Evolutionary conservation across 1,140 invertebrate genomes (phyloP).

Genomic region (Wasmannia auropunctata): DNA sequence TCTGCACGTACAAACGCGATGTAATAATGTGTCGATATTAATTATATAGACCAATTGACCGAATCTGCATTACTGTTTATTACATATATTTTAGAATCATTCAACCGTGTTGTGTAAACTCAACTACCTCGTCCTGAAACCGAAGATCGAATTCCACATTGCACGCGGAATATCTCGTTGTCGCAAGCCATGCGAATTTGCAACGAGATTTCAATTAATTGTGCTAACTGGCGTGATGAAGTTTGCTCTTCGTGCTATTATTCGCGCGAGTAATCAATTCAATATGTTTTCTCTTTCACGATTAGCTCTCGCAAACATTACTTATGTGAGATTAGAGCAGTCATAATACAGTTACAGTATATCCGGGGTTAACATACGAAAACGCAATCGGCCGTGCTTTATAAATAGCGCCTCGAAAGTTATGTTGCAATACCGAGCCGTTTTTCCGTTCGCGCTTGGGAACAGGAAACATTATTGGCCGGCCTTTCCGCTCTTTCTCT

Average conservation of each 20-base stretch:
- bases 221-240: not conserved
- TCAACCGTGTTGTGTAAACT: not conserved
- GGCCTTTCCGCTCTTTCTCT: not conserved
- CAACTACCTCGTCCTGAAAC: not conserved
- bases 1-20: not conserved
- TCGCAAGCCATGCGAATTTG: not conserved
- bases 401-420: slow-evolving; percentile 1
- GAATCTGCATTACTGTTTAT: not conserved
- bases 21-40: not conserved
- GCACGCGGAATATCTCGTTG: not conserved
- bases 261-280: slow-evolving; percentile 18
- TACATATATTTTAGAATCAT: not conserved
- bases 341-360: not conserved
- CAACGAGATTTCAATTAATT: slow-evolving; percentile 3
- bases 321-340: not conserved
- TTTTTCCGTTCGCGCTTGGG: not conserved
- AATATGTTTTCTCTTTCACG: not conserved
- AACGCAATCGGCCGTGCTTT: not conserved
- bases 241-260: not conserved
- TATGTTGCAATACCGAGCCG: not conserved
- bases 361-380: not conserved
- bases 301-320: not conserved
- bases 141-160: not conserved
- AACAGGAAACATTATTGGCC: not conserved
- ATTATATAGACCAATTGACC: not conserved